Base-by-base conservation (phyloP, 1,140 invertebrate species). In the Drosophila suzukii region DNA sequence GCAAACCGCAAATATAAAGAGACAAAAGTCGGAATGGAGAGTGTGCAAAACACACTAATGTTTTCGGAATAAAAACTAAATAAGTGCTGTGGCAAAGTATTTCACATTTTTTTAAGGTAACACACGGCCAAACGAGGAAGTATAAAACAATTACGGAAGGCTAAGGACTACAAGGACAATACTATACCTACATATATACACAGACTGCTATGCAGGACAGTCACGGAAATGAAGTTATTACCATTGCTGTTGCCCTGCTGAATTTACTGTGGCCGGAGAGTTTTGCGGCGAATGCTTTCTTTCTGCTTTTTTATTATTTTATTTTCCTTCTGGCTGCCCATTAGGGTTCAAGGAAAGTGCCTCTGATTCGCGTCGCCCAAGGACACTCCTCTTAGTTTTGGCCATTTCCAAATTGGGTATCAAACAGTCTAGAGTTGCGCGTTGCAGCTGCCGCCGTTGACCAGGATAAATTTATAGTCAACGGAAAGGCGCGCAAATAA, bases 401-500 rank as follows among this genome's bases (percentile, higher is more conserved):
- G 12, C 12, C 17, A 43, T 43, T 43, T 6, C 11, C 4, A 12
- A 53, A 68, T 68, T 65, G 60, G 73, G 73, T 75, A 75, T 71
- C 51, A 55, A 49, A 17, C 12, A 58, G 36, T 49, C 36, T 30
- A 27, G 27, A 56, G 38, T 17, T 10, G 43, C 6, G 43, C 15
- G 15, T 36, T 32, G 34, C 24, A 17, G 36, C 43, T 56, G 65
- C 54, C 50, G 38, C 50, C 54, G 46, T 27, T 67, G 59, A 57
- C 72, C 79, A 59, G 61, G 54, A 61, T 58, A 54, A 73, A 78
- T 78, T 88, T 86, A 78, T 88, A 51, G 58, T 36, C 61, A 75
- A 51, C 75, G 83, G 83, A 86, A 86, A 55, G 55, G 75, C 55
- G 75, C 66, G 61, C 83, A 75, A 86, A 85, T 78, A 77, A 86